A percentile compares a stretch with the other conserved stretches of the same genome.
These are phyloP conservation scores for Pangasius mekongensis DNA, from an alignment of 2,797 vertebrate species.

Conservation along the genomic window DNA sequence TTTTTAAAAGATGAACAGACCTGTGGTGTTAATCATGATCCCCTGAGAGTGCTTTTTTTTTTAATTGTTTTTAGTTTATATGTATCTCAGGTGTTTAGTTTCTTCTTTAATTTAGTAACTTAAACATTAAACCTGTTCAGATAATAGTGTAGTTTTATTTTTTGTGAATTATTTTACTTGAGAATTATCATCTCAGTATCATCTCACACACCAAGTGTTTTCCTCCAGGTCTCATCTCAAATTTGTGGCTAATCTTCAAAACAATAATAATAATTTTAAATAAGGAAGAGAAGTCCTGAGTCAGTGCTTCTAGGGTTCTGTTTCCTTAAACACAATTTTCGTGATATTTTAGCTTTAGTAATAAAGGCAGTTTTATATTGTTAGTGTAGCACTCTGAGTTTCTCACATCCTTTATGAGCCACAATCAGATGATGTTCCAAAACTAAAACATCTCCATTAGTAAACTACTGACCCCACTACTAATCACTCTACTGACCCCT, in stretches of 20 bases:
- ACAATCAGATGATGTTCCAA: background rate
- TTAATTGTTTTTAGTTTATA: background rate
- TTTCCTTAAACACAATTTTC: background rate
- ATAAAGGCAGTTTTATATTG: background rate
- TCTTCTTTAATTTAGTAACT: background rate
- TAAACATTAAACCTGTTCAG: no score
- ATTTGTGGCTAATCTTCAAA: background rate
- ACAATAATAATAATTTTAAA: fast-evolving
- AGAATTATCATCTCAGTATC: background rate
- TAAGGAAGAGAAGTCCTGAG: background rate
- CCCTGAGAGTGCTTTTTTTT: background rate
- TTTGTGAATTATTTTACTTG: background rate
- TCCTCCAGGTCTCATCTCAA: background rate
- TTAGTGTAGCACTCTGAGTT: background rate
- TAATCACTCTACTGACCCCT: no score
- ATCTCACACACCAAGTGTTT: background rate
- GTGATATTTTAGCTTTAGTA: no score
- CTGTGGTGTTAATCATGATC: background rate
- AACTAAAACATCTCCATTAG: background rate
- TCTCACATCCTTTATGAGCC: background rate
- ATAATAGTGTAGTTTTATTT: background rate
- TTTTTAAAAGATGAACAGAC: background rate
- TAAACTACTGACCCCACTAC: no score
- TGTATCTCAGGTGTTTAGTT: background rate
- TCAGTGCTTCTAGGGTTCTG: background rate